Evolutionary conservation across 2,888 invertebrate species (phyloP), one percentile per base, ranked within the genome.

Genomic region (Aspidiotus rigidus): DNA sequence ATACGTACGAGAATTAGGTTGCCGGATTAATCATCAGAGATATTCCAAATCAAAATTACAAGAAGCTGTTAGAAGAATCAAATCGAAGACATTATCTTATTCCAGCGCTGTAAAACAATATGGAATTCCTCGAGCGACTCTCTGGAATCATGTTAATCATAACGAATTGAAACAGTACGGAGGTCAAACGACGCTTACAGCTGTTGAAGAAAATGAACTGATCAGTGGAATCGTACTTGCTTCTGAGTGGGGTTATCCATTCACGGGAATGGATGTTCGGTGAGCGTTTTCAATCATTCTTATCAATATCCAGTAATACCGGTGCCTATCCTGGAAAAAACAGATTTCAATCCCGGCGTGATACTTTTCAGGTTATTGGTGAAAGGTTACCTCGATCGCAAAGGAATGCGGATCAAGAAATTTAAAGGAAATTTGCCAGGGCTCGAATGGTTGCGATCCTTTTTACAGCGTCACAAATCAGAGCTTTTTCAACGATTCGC

Each of bases 401-500:
- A 44, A 44, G n/a, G 49, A 44, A 11, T 8, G 11, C 49, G 49
- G 8, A 11, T 44, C 49, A 44, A 11, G 49, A 44, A 44, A 44
- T 44, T 44, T 44, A 8, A 44, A 44, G 49, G 49, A 44, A 44
- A 44, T 44, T 11, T 44, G 9, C 8, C 8, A 11, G n/a, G n/a
- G n/a, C 49, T 44, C 61, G 74, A 75, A 15, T 76, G 75, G 74
- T 57, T 71, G 7, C 71, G 70, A 59, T 71, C 71, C 11, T 73
- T 74, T 41, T 69, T 73, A 59, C 72, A 66, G 3, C 64, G 74
- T 60, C 71, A 73, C 64, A 17, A 40, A 13, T 16, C 49, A 11
- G 9, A 44, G 55, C 39, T 74, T 49, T 64, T 72, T 55, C 28
- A 56, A 13, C 70, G 72, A 56, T 62, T 74, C 44, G 70, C 71